phyloP scores from a whole-genome alignment of 2,797 vertebrate species.

The Smutsia gigantea region DNA sequence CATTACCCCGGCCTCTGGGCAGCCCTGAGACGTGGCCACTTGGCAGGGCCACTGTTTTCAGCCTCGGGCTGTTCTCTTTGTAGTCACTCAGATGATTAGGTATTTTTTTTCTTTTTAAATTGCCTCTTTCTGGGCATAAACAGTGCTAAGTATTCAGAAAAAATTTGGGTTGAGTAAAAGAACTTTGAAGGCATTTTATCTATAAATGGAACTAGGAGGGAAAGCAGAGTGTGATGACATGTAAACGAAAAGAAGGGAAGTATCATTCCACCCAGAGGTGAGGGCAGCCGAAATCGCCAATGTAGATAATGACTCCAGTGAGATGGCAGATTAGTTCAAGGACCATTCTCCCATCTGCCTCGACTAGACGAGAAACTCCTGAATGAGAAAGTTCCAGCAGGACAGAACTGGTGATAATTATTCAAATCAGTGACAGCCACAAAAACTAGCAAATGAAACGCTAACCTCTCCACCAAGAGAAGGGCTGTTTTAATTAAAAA shows the following conservation, averaged over 20 bases:
- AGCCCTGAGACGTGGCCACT: neutral
- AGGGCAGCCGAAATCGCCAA: neutral
- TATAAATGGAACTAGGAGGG: neutral
- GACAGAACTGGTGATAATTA: neutral
- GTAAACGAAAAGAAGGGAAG: neutral
- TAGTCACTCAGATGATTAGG: neutral
- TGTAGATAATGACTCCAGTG: accelerated
- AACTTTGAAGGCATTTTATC: neutral
- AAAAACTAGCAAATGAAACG: neutral
- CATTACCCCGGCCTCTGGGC: too few species aligned
- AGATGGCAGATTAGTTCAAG: neutral
- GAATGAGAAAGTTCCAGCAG: neutral
- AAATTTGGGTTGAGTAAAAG: neutral
- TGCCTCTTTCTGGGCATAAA: neutral
- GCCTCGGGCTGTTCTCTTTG: neutral
- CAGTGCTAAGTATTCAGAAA: neutral
- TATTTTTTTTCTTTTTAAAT: neutral
- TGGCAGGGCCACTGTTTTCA: neutral
- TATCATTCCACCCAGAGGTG: neutral
- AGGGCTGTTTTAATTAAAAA: conserved; percentile 61
- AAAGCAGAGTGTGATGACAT: neutral
- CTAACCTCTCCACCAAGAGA: neutral
- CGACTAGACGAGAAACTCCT: neutral
- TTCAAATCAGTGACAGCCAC: neutral
- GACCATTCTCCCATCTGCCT: too few species aligned